Evolutionary conservation across 2,113 vertebrate species (phyloP).

Genomic region (Ariopsis seemanni): DNA sequence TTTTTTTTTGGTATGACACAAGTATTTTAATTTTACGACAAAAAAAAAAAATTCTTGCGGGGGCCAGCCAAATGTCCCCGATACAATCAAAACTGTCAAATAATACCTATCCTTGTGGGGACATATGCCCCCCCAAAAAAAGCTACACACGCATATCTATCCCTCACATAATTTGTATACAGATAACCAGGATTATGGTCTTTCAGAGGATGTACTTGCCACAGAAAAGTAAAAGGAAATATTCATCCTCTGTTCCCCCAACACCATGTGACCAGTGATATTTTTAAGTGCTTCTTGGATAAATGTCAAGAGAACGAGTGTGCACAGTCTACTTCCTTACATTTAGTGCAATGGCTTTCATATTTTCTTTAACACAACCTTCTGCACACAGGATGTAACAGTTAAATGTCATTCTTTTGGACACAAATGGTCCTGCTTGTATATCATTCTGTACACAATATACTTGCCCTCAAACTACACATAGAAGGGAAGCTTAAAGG

Average conservation of each 20-base stretch:
- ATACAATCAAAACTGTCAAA: neutral
- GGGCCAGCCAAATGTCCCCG: neutral
- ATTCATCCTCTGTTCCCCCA: conserved; percentile 8
- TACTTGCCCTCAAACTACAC: neutral
- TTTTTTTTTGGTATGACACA: no score
- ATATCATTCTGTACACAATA: neutral
- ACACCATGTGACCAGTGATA: neutral
- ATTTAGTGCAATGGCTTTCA: neutral
- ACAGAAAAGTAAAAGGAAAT: conserved; percentile 12
- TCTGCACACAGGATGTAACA: neutral
- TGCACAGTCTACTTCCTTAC: neutral
- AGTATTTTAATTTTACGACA: no score
- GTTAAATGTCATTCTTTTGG: neutral
- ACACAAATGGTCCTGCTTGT: neutral
- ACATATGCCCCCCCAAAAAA: neutral
- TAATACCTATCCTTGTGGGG: neutral
- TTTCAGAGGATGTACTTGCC: conserved; percentile 23
- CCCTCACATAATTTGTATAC: neutral
- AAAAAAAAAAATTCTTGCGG: no score
- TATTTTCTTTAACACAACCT: neutral
- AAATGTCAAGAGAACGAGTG: conserved; percentile 42
- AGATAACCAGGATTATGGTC: neutral
- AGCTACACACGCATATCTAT: neutral
- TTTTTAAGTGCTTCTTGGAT: conserved; percentile 45
- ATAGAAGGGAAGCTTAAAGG: neutral